Evolutionary conservation across 2,113 vertebrate genomes (phyloP).

Genomic region (Echinops telfairi): DNA sequence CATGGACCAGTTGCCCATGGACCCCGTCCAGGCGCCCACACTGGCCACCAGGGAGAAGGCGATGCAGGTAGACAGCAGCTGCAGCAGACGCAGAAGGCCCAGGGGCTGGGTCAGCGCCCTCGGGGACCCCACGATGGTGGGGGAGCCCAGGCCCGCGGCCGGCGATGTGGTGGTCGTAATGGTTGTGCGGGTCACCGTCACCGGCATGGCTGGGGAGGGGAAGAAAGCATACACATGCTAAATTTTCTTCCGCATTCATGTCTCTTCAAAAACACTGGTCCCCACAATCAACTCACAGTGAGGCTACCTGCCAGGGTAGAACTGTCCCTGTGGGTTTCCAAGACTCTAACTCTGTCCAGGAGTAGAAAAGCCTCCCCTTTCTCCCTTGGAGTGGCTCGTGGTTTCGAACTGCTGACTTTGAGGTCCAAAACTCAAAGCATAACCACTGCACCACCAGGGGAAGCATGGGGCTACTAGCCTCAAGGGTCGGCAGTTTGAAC

Average conservation of each 20-base stretch:
- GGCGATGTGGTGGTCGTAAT: slow-evolving; percentile 67
- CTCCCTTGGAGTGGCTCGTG: no score
- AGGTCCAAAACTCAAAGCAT: no score
- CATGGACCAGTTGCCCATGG: slow-evolving; percentile 91
- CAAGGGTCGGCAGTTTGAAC: no score
- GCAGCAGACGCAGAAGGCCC: slow-evolving; percentile 90
- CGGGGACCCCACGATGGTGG: slow-evolving; percentile 84
- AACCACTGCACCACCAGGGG: no score
- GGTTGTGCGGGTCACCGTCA: slow-evolving; percentile 71
- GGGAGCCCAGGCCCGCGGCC: slow-evolving; percentile 38
- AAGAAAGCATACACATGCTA: background rate
- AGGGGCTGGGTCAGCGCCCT: slow-evolving; percentile 86
- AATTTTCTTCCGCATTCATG: background rate
- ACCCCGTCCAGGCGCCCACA: slow-evolving; percentile 18
- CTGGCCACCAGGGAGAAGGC: slow-evolving; percentile 92
- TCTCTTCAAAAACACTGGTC: no score
- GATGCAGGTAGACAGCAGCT: slow-evolving; percentile 90
- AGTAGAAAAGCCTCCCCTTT: no score
- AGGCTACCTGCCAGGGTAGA: no score
- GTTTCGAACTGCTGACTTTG: no score
- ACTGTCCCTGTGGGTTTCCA: no score
- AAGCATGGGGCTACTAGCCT: no score
- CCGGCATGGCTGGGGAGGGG: slow-evolving; percentile 1
- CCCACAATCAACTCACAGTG: no score
- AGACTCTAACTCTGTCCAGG: no score